Evolutionary conservation across 1,140 invertebrate genomes (phyloP).

Genomic region (Eufriesea mexicana): DNA sequence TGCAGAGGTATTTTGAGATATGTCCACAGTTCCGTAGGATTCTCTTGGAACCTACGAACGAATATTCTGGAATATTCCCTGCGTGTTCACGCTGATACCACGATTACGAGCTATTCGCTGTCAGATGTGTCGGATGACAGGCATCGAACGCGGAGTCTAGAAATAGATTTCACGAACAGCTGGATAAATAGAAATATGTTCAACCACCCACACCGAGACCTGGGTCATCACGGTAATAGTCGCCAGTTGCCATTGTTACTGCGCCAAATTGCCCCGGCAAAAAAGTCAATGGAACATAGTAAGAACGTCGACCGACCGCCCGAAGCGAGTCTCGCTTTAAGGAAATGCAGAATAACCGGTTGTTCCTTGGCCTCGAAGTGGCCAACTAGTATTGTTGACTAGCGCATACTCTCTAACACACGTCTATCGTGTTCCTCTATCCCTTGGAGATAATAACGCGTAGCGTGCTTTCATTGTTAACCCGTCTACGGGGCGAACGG

Average conservation of each 20-base stretch:
- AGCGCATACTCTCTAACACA: slow-evolving; percentile 15
- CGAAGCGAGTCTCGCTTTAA: slow-evolving; percentile 67
- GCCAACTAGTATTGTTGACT: slow-evolving; percentile 53
- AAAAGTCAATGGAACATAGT: slow-evolving; percentile 37
- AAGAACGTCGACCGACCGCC: slow-evolving; percentile 61
- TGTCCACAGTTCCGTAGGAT: too few relatives aligned
- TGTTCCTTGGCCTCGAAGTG: slow-evolving; percentile 64
- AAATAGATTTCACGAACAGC: too few relatives aligned
- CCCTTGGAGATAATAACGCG: slow-evolving; percentile 46
- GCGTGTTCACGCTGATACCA: too few relatives aligned
- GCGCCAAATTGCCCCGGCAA: slow-evolving; percentile 18
- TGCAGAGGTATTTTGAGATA: too few relatives aligned
- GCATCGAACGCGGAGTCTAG: too few relatives aligned
- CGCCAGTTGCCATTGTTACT: slow-evolving; percentile 3
- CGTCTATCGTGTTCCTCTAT: slow-evolving; percentile 13
- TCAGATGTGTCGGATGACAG: too few relatives aligned
- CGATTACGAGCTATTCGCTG: too few relatives aligned
- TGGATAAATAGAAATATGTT: not conserved
- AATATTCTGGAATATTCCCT: too few relatives aligned
- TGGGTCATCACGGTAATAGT: not conserved
- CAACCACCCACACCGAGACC: not conserved
- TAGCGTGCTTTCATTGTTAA: slow-evolving; percentile 18
- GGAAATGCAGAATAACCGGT: slow-evolving; percentile 78
- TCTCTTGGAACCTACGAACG: too few relatives aligned
- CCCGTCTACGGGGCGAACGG: not conserved